These are phyloP conservation scores for Nothocercus nigrocapillus DNA, from an alignment of 2,113 vertebrate genomes.

Conservation along the genomic window DNA sequence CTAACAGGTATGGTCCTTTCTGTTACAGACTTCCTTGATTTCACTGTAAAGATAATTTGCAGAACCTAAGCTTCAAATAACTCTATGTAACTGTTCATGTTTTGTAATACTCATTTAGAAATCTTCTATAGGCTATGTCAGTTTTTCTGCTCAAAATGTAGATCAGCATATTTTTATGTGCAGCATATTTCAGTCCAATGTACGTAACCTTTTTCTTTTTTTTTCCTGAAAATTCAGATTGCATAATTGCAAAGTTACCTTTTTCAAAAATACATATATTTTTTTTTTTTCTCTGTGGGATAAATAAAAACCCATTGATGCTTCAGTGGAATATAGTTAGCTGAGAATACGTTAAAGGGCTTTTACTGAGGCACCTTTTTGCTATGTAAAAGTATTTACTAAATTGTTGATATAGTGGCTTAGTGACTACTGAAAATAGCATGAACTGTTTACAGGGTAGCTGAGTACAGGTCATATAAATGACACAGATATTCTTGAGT, in stretches of 20 bases:
- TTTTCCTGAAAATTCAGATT: background rate
- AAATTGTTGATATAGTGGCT: slow-evolving; percentile 43
- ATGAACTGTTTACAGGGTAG: slow-evolving; percentile 30
- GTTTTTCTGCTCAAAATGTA: background rate
- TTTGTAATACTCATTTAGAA: background rate
- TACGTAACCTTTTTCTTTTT: background rate
- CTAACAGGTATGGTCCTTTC: background rate
- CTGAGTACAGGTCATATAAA: slow-evolving; percentile 34
- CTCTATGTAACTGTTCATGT: background rate
- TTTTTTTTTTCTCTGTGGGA: background rate
- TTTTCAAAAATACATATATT: background rate
- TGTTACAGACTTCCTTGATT: background rate
- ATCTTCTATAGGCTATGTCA: background rate
- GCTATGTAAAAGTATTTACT: slow-evolving; percentile 59
- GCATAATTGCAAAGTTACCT: background rate
- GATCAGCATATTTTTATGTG: background rate
- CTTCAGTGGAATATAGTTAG: slow-evolving; percentile 15
- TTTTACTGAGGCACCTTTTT: slow-evolving; percentile 34
- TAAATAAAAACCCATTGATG: background rate
- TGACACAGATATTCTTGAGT: slow-evolving; percentile 20
- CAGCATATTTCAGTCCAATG: background rate
- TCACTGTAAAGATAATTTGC: background rate
- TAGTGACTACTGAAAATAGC: slow-evolving; percentile 41
- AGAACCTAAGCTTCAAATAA: background rate
- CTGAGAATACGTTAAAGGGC: background rate